Evolutionary conservation across 2,888 invertebrate genomes (phyloP).

Genomic region (Athalia cordata): DNA sequence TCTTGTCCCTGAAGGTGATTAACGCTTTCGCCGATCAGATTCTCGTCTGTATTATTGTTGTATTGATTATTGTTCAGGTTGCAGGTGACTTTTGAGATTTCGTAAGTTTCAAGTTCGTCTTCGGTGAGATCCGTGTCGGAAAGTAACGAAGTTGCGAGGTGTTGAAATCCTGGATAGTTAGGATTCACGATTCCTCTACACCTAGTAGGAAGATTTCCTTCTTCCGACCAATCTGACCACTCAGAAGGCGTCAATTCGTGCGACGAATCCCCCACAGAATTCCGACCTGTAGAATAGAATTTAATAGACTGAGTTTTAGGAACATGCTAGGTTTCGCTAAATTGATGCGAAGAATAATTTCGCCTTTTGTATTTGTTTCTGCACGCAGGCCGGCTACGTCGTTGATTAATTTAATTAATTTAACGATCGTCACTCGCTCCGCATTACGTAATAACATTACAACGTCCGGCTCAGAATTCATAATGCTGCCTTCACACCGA

Average conservation of each 20-base stretch:
- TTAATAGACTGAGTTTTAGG: not conserved
- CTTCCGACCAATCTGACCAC: constrained; percentile 70
- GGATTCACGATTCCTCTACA: constrained; percentile 87
- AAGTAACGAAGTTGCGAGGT: constrained; percentile 77
- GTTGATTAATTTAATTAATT: constrained; percentile 37
- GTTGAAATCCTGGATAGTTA: constrained; percentile 90
- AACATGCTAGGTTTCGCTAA: no score
- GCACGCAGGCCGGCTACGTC: not conserved
- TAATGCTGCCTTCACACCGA: constrained; percentile 13
- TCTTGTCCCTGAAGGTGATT: constrained; percentile 75
- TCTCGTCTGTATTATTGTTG: constrained; percentile 69
- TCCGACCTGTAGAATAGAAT: constrained; percentile 53
- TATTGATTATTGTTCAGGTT: constrained; percentile 75
- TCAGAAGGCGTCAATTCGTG: constrained; percentile 62
- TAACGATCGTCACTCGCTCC: constrained; percentile 16
- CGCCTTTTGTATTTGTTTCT: not conserved
- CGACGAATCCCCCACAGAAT: constrained; percentile 57
- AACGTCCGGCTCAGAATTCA: not conserved
- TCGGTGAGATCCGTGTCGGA: constrained; percentile 74
- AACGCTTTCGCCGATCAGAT: constrained; percentile 72
- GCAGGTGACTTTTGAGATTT: constrained; percentile 76
- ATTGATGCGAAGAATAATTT: not conserved
- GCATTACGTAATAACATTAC: constrained; percentile 29
- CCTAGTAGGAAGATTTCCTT: constrained; percentile 67
- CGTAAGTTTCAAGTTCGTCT: constrained; percentile 74